Base-by-base conservation (phyloP, 2,888 invertebrate species). In the Sclerodermus sp. region DNA sequence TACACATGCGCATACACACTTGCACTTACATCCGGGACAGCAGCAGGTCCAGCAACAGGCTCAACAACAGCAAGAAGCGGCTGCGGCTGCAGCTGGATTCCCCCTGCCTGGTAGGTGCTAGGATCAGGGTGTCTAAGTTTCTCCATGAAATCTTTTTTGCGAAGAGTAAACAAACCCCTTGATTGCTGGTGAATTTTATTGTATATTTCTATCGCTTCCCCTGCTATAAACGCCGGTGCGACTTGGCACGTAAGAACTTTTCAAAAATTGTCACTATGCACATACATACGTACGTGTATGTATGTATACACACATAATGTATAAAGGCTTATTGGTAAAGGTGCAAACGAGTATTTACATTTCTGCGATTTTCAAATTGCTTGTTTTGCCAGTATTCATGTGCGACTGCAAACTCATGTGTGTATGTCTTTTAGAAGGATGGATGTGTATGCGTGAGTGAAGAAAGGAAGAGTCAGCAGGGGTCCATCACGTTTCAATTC, bases 1-100 rank as follows among this genome's bases (percentile, higher is more conserved):
- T 82, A 91, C 91, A 64, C 92, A 92, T 79, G 90, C 93, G 74
- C 93, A 94, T 82, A 90, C 93, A 70, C 91, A 91, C 82, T 87
- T 90, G 66, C 91, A 91, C 82, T 84, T 91, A 66, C 90, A 91
- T 82, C 89, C 89, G 71, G 88, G 88, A 58, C 87, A 87, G 79
- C 88, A 88, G 74, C 84, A 84, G 65, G 84, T 84, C 65, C 82
- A 82, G 70, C 74, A 75, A 64, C 74, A 73, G 66, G 77, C 76
- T 59, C 83, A 82, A 79, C 83, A 83, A 78, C 89, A 88, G 79
- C 89, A 88, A 79, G 90, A 89, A 78, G 77, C 75, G 57, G 78
- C 77, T 57, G 77, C 74, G 48, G 76, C 76, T 63, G 77, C 79
- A 61, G 78, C 79, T 67, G 78, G 79, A 68, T 80, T 78, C 64